Evolutionary conservation across 2,113 vertebrate species (phyloP), one percentile per base, ranked within the genome.

Genomic region (Spizaetus ornatus): DNA sequence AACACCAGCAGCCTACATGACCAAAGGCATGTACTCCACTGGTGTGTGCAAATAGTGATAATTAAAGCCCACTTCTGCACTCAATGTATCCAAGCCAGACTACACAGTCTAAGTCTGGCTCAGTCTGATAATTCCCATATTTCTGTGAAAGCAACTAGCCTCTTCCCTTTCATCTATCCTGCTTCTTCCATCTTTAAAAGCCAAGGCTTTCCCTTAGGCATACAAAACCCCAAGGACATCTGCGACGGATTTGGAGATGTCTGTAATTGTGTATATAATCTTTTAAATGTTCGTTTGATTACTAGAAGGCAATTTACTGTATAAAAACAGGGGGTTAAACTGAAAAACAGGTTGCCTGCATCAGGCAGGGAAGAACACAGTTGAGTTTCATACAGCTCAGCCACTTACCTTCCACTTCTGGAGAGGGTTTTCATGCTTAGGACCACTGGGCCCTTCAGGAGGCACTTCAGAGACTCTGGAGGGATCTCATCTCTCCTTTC

Each of bases 231-330:
- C 78, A 80, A 82, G 74, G 90, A 88, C 93, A 94, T 90, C 78
- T 88, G 92, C 12, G 29, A 92, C 0, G 0, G 13, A 95, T 96
- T 88, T 87, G 45, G 61, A 85, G 66, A 90, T 87, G 73, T 32
- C 90, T 94, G 36, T 88, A 88, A 88, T 85, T 82, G 74, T 38
- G 69, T 36, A 38, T 13, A 85, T 26, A 52, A 91, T 52, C 66
- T 88, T 94, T 65, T 65, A 90, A 96, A 95, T 52, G 53, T 42
- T 93, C 79, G 23, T 80, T 93, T 91, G 62, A 88, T 94, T 94
- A 91, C 84, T 82, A 43, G 36, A 87, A 88, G 23, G 74, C 43
- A 87, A 66, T 85, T 90, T 90, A 52, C 70, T 85, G 71, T 59
- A 53, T 8, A 72, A 96, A 95, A 95, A 11, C 52, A 76, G 0